Conservation (phyloP, 2,113 vertebrate genomes). For the Mungos mungo region DNA sequence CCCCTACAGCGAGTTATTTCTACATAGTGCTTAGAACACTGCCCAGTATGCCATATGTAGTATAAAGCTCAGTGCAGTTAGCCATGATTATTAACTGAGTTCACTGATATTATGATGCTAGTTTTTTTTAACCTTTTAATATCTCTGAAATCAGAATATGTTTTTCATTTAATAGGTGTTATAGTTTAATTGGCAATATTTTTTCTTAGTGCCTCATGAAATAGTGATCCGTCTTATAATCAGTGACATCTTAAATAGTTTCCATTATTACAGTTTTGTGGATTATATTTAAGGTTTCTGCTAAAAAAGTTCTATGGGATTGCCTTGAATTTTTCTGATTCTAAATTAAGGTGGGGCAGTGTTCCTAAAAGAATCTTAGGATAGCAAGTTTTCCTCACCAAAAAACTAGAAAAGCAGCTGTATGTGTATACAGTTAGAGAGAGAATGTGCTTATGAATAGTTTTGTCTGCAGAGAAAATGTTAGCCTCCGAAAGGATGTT, state of each 20-base stretch:
- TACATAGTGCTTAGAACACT: not conserved
- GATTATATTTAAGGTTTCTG: not conserved
- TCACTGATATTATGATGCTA: not conserved
- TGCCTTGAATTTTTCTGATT: conserved; percentile 7
- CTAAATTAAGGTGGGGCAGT: not conserved
- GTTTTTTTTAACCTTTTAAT: not conserved
- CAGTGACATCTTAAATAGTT: not conserved
- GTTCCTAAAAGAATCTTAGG: not conserved
- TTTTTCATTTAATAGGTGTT: not conserved
- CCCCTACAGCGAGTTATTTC: not conserved
- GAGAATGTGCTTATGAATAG: not conserved
- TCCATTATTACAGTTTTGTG: not conserved
- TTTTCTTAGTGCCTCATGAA: not conserved
- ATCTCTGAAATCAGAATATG: not conserved
- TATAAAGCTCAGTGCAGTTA: not conserved
- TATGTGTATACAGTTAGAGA: not conserved
- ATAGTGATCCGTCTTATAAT: not conserved
- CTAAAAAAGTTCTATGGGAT: not conserved
- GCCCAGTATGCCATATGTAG: accelerated
- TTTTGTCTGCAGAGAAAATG: not conserved
- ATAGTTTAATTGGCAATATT: not conserved
- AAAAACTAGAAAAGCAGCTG: not conserved
- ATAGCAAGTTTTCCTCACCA: not conserved
- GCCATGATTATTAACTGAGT: not conserved
- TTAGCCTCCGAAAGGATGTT: not conserved